Evolutionary conservation across 2,888 invertebrate species (phyloP).

Genomic region (Tinea trinotella): DNA sequence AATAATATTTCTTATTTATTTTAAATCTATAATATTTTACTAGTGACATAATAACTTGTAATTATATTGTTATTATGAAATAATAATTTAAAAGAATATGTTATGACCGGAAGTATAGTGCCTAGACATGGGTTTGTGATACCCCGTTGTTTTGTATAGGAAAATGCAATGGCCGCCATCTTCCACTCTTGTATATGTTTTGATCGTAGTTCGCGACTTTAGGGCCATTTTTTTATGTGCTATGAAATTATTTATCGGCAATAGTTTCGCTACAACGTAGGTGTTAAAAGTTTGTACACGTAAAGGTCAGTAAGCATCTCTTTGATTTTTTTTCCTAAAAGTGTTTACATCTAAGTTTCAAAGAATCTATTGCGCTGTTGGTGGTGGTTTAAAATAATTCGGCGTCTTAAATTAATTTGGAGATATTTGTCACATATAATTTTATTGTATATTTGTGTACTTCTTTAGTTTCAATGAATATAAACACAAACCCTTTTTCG

Average conservation of each 20-base stretch:
- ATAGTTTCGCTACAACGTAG: slow-evolving; percentile 54
- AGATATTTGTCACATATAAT: background rate
- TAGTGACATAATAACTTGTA: background rate
- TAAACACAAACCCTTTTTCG: slow-evolving; percentile 55
- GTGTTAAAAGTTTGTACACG: slow-evolving; percentile 44
- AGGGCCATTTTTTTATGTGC: slow-evolving; percentile 56
- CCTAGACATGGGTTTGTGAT: slow-evolving; percentile 59
- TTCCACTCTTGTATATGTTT: slow-evolving; percentile 87
- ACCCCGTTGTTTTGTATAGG: slow-evolving; percentile 82
- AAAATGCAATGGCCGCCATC: slow-evolving; percentile 88
- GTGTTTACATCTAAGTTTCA: slow-evolving; percentile 84
- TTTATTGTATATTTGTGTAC: slow-evolving; percentile 4
- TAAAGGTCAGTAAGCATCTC: slow-evolving; percentile 53
- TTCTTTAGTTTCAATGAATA: slow-evolving; percentile 30
- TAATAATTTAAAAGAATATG: background rate
- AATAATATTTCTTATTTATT: background rate
- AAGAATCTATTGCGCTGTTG: slow-evolving; percentile 70
- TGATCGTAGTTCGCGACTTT: slow-evolving; percentile 72
- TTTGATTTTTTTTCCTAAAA: slow-evolving; percentile 53
- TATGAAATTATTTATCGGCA: slow-evolving; percentile 61
- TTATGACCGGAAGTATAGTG: slow-evolving; percentile 48
- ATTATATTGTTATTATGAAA: background rate
- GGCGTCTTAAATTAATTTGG: background rate
- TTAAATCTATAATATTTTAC: background rate
- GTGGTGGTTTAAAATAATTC: background rate